A percentile compares a stretch with the other conserved stretches of the same genome.
These are phyloP conservation scores for Aurelia sp. DNA, from an alignment of 30 jellyfish, hydroid and myxozoan species.

Conservation along the genomic window DNA sequence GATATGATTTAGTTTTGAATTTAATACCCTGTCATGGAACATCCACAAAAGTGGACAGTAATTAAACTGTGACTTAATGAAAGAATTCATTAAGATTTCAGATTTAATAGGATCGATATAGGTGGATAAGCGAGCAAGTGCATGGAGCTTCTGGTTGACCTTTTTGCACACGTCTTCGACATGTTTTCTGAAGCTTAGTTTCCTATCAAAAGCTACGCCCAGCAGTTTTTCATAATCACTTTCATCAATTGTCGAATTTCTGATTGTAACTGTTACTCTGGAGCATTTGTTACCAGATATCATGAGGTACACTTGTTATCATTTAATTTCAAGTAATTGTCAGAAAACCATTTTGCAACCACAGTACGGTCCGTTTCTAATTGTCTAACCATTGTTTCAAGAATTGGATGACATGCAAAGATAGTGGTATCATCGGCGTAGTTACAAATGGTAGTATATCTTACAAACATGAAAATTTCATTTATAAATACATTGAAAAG, in stretches of 20 bases:
- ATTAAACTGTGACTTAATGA: too few relatives aligned
- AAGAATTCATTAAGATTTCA: too few relatives aligned
- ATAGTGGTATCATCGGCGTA: constrained; percentile 27
- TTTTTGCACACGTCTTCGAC: too few relatives aligned
- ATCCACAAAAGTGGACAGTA: too few relatives aligned
- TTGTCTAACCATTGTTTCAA: constrained; percentile 13
- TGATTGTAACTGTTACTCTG: constrained; percentile 29
- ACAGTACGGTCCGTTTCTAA: constrained; percentile 33
- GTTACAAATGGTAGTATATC: constrained; percentile 4
- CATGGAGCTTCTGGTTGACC: too few relatives aligned
- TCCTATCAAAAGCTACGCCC: constrained; percentile 43
- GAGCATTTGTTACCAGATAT: constrained; percentile 43
- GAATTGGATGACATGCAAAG: constrained; percentile 7
- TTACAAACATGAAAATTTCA: background rate
- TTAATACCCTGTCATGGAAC: too few relatives aligned
- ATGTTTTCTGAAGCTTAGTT: constrained; percentile 51
- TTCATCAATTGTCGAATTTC: constrained; percentile 26
- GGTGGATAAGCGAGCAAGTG: too few relatives aligned
- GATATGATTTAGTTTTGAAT: too few relatives aligned
- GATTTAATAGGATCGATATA: too few relatives aligned
- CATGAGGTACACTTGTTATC: constrained; percentile 44
- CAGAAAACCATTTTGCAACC: constrained; percentile 39
- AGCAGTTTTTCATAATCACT: constrained; percentile 48
- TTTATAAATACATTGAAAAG: background rate
- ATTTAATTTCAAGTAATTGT: constrained; percentile 41